phyloP scores from a whole-genome alignment of 2,797 vertebrate species.

The Hippocampus kuda region DNA sequence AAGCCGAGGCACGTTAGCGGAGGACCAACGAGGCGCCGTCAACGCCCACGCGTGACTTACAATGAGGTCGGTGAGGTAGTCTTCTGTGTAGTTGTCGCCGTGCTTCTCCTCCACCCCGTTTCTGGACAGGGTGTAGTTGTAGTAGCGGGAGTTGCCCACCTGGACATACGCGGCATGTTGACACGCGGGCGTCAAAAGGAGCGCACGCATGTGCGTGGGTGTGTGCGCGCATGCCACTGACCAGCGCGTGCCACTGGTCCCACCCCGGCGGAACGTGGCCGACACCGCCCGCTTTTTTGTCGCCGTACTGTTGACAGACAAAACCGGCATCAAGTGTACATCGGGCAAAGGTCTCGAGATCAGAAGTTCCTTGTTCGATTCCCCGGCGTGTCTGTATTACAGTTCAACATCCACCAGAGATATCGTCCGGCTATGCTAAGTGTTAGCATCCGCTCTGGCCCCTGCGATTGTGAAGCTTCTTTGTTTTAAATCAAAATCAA shows the following conservation, averaged over 20 bases:
- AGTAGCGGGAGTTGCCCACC: constrained; percentile 73
- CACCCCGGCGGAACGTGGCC: constrained; percentile 65
- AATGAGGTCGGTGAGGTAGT: constrained; percentile 74
- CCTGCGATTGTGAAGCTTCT: no score
- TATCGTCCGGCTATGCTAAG: not conserved
- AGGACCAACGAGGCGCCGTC: not conserved
- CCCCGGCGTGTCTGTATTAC: not conserved
- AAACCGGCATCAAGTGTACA: not conserved
- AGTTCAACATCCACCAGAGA: not conserved
- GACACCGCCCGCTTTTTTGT: constrained; percentile 51
- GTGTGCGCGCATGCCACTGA: constrained; percentile 31
- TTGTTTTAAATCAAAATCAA: no score
- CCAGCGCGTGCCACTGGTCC: constrained; percentile 72
- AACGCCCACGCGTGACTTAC: constrained; percentile 43
- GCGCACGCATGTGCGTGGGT: not conserved
- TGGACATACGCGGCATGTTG: constrained; percentile 19
- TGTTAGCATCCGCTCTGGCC: not conserved
- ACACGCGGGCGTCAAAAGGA: no score
- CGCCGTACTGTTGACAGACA: constrained; percentile 60
- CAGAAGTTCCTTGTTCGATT: no score
- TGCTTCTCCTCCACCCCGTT: constrained; percentile 68
- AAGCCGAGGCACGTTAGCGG: no score
- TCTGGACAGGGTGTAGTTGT: constrained; percentile 72
- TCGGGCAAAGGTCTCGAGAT: no score
- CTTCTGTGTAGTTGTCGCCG: constrained; percentile 57